phyloP scores from a whole-genome alignment of 2,888 invertebrate species.

The Notodonta dromedarius region DNA sequence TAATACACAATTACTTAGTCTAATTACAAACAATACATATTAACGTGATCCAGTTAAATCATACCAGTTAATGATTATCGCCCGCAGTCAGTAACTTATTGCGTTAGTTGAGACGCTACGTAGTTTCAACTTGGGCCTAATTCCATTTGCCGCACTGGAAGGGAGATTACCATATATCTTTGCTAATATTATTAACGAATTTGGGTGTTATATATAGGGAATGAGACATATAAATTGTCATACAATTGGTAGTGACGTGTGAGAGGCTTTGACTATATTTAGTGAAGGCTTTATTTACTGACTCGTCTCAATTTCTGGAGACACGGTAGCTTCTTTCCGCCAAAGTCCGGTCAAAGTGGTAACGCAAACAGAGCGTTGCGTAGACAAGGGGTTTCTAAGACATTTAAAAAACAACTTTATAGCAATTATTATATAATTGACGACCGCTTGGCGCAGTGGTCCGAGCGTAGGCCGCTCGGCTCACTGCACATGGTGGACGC shows the following conservation, averaged over 20 bases:
- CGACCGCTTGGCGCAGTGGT: too few relatives aligned
- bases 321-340: too few relatives aligned
- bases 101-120: slow-evolving; percentile 31
- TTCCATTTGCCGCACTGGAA: slow-evolving; percentile 19
- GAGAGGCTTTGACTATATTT: too few relatives aligned
- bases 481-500: too few relatives aligned
- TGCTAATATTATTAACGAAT: slow-evolving; percentile 21
- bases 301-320: too few relatives aligned
- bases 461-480: too few relatives aligned
- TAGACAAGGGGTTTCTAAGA: too few relatives aligned
- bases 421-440: too few relatives aligned
- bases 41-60: slow-evolving; percentile 18
- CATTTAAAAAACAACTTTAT: too few relatives aligned
- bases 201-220: not conserved
- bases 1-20: slow-evolving; percentile 2
- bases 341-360: too few relatives aligned
- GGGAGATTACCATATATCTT: slow-evolving; percentile 27
- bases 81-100: slow-evolving; percentile 25
- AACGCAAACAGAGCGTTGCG: too few relatives aligned
- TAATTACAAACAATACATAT: slow-evolving; percentile 18
- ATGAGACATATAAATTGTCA: not conserved
- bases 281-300: too few relatives aligned
- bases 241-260: not conserved
- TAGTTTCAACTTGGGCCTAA: slow-evolving; percentile 34
- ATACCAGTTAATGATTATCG: slow-evolving; percentile 28